Base-by-base conservation (phyloP, 2,797 vertebrate genomes). In the Melanotaenia pygmaea region DNA sequence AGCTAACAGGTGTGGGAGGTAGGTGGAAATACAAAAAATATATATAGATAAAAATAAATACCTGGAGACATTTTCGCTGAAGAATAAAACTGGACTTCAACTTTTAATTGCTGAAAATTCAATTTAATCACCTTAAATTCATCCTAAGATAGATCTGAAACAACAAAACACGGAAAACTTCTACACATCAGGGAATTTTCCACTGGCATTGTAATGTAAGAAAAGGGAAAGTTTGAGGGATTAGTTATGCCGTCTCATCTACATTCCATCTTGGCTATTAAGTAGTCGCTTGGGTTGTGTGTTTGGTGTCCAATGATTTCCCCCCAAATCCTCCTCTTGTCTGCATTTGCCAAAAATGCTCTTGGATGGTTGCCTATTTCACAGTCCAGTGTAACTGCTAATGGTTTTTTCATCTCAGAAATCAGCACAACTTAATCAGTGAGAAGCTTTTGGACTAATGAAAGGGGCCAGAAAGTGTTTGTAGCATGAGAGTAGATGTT, bases 311-410 rank as follows among this genome's bases (percentile, higher is more conserved):
- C 81, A 75, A 74, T 76, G 79, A 83, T 74, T 85, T 85, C 84
- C 72, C 83, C 75, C 77, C 78, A 86, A 43, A 88, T 81, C 69
- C 73, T 85, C 76, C 68, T 64, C 72, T 71, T 62, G 67, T 72
- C 60, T 30, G 70, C 32, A 0, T 80, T 81, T 83, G 88, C 88
- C 89, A 88, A 86, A 88, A 88, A 83, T 54, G 64, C 83, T 85
- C 73, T 74, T 84, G 83, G 91, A 89, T 57, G 54, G 77, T 74
- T 4, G 85, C 79, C 82, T 84, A 91, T 94, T 94, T 93, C 91
- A 94, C 93, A 93, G 92, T 90, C 90, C 89, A 89, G 72, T 83
- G 88, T 75, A 71, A 80, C 75, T 59, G 76, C 89, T 93, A 93
- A 95, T 93, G 87, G 90, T 83, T 90, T 92, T 92, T 87, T 90